Evolutionary conservation across 2,888 invertebrate genomes (phyloP), one percentile per base, ranked within the genome.

Genomic region (Tetanocera ferruginea): DNA sequence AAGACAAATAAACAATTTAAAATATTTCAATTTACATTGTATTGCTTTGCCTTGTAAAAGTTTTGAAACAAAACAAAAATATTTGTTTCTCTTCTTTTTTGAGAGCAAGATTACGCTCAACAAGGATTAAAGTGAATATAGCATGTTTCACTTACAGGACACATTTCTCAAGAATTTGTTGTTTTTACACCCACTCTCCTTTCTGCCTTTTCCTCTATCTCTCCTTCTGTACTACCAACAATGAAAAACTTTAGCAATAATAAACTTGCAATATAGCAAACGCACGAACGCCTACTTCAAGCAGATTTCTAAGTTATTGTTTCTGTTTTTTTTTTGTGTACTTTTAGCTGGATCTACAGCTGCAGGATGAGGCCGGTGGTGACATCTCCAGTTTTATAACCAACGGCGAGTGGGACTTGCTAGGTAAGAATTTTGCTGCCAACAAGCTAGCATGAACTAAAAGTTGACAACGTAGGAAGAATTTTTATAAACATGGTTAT

Each of bases 361-460:
- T 98, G 86, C 97, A 98, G 91, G 96, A 96, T 87, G 96, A 96
- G 89, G 91, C 92, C 77, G 97, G 97, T 79, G 99, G 98, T 84
- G 99, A 99, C 92, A 95, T 96, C 85, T 96, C 97, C 91, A 98
- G 96, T 92, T 99, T 98, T 92, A 98, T 99, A 87, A 96, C 97
- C 83, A 99, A 99, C 90, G 99, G 99, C 87, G 99, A 99, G 93
- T 99, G 99, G 98, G 97, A 98, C 91, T 93, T 99, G 85, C 93
- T 99, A 91, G 98, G 98, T 98, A 92, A 92, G 92, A 88, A 70
- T 66, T 66, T 11, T 11, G 43, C 43, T 43, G 23, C 55, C 55
- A 19, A 55, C 6, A 55, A 55, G 19, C 1, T 19, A 55, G 23
- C 55, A 23, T 55, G 23, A 9, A 55, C 3, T 23, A 55, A 55